A percentile compares a stretch with the other conserved stretches of the same genome.
Conservation (phyloP, 2,888 invertebrate species). For the Agonopterix heracliana region DNA sequence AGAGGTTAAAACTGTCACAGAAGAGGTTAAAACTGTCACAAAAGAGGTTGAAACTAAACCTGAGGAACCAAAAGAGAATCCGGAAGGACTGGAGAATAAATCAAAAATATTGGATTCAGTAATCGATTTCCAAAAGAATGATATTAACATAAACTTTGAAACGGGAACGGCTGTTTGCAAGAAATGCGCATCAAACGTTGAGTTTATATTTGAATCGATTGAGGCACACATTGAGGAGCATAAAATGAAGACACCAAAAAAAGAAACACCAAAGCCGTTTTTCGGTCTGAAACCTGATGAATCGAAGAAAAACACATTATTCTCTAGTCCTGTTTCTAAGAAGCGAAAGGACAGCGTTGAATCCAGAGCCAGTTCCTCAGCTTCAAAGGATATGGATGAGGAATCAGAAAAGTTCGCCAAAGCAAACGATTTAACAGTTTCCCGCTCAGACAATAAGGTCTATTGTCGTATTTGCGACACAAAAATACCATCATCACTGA, state of each 20-base stretch:
- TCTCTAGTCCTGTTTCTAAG: slow-evolving; percentile 6
- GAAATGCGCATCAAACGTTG: slow-evolving; percentile 22
- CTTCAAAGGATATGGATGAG: slow-evolving; percentile 8
- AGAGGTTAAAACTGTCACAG: not conserved
- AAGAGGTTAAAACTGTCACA: too few relatives aligned
- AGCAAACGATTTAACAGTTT: slow-evolving; percentile 16
- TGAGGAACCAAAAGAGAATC: slow-evolving; percentile 1
- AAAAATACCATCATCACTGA: slow-evolving; percentile 15
- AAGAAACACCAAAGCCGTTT: slow-evolving; percentile 3
- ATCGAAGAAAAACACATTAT: not conserved
- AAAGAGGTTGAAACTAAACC: not conserved
- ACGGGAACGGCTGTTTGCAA: slow-evolving; percentile 24
- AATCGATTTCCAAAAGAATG: slow-evolving; percentile 24
- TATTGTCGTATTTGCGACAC: slow-evolving; percentile 22
- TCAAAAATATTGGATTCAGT: slow-evolving; percentile 21
- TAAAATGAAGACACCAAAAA: slow-evolving; percentile 14
- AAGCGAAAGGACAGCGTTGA: slow-evolving; percentile 6
- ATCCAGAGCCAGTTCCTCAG: slow-evolving; percentile 4
- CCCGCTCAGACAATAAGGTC: slow-evolving; percentile 8
- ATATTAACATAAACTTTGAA: slow-evolving; percentile 29
- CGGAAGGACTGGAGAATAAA: not conserved
- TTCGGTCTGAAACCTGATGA: not conserved
- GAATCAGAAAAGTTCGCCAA: slow-evolving; percentile 17
- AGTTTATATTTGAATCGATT: slow-evolving; percentile 18
- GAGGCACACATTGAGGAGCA: slow-evolving; percentile 24